These are phyloP conservation scores for Pemphigus obesinymphae DNA, from an alignment of 1,140 invertebrate genomes.

Conservation along the genomic window DNA sequence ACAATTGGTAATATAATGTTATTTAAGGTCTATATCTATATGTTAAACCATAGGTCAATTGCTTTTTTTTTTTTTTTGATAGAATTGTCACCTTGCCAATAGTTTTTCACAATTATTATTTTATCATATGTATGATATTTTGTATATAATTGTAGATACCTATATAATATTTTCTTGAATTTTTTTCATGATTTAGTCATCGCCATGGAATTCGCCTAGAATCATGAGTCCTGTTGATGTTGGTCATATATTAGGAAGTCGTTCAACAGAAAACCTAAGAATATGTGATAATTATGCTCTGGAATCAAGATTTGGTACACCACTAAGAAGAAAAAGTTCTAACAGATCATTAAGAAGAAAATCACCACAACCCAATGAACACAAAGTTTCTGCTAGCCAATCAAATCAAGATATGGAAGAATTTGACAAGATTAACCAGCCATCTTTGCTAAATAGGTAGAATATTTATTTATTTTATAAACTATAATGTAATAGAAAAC, in stretches of 20 bases:
- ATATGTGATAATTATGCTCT: slow-evolving; percentile 44
- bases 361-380: slow-evolving; percentile 47
- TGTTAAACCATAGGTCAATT: too few relatives aligned
- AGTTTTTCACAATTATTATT: too few relatives aligned
- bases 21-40: too few relatives aligned
- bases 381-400: slow-evolving; percentile 54
- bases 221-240: slow-evolving; percentile 56
- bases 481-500: neutral
- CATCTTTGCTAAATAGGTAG: slow-evolving; percentile 28
- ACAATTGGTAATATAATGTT: neutral
- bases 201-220: slow-evolving; percentile 56
- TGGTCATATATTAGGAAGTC: slow-evolving; percentile 53
- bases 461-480: neutral
- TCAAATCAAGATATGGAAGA: slow-evolving; percentile 54
- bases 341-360: slow-evolving; percentile 48
- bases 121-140: too few relatives aligned
- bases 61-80: too few relatives aligned
- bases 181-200: slow-evolving; percentile 49
- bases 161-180: neutral
- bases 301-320: slow-evolving; percentile 47
- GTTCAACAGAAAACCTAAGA: slow-evolving; percentile 54
- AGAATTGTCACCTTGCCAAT: too few relatives aligned
- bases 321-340: slow-evolving; percentile 49
- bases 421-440: slow-evolving; percentile 51
- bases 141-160: too few relatives aligned